Conservation (phyloP, 2,797 vertebrate genomes). For the Valencia hispanica region DNA sequence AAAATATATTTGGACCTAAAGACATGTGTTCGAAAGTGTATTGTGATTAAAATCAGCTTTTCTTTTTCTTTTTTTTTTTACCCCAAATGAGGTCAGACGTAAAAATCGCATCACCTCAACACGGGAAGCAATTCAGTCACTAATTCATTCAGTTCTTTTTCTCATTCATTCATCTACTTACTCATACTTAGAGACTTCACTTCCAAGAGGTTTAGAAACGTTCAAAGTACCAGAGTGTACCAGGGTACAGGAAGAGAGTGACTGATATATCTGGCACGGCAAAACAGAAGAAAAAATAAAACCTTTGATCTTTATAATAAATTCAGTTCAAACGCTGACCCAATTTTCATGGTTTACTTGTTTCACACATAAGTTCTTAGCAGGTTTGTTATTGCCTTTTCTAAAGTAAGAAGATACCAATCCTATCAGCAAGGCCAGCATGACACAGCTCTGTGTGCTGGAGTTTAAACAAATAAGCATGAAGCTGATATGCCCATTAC, state of each 20-base stretch:
- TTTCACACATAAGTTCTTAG: neutral
- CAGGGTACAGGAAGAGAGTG: neutral
- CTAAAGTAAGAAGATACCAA: neutral
- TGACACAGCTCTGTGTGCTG: neutral
- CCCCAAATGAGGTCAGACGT: neutral
- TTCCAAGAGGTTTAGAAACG: neutral
- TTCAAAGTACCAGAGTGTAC: neutral
- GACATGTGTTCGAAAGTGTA: neutral
- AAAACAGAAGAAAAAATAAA: neutral
- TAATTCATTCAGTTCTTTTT: conserved; percentile 21
- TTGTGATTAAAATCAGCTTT: conserved; percentile 6
- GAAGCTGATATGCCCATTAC: neutral
- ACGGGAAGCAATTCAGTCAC: conserved; percentile 6
- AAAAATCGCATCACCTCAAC: neutral
- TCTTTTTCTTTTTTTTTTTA: too few species aligned
- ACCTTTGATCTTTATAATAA: neutral
- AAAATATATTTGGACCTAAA: neutral
- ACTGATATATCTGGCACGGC: neutral
- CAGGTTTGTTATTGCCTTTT: neutral
- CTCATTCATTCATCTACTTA: conserved; percentile 17
- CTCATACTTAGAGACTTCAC: conserved; percentile 4
- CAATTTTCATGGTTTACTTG: neutral
- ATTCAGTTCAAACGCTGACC: neutral
- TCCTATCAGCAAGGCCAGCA: neutral
- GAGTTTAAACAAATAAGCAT: neutral